Base-by-base conservation (phyloP, 2,797 vertebrate genomes). In the Sebastes vulpes region DNA sequence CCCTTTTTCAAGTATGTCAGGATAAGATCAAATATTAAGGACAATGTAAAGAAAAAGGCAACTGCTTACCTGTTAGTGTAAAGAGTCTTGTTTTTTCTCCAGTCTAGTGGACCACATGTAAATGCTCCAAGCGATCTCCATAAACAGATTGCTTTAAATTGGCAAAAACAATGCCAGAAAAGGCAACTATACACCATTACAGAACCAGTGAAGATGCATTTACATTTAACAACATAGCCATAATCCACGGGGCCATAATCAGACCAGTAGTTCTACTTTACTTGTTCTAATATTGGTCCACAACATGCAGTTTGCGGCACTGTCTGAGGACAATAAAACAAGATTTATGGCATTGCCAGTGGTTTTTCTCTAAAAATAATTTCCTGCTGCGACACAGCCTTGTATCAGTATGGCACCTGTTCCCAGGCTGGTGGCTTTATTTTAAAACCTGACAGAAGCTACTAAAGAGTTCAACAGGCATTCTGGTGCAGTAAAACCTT, bases 291-390 rank as follows among this genome's bases (percentile, higher is more conserved):
- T 31, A 21, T 14, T 23, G 29, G 10, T 38, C 10, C 6, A n/a
- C n/a, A 52, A 29, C 20, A 42, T 38, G 20, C 3, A 16, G 23
- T 10, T 29, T 14, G 18, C 3, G 8, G 1, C 4, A 12, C 11
- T 12, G 52, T 18, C 5, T 31, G 25, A 12, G 53, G 14, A 58
- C 21, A 25, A 58, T 18, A 21, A 9, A 65, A 61, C 32, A 67
- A 53, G 23, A 79, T 66, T 57, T 48, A 70, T 59, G 60, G 68
- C 58, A 11, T 67, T 46, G 14, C 6, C 20, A 18, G 20, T n/a
- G 7, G 5, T 48, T 71, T 64, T 11, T 31, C 18, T 60, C 46
- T 68, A 65, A 56, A 75, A 70, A 77, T 61, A 72, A 31, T 60
- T 53, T 59, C 8, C 28, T 4, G 28, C 28, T 6, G 23, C 18